Evolutionary conservation across 2,888 invertebrate genomes (phyloP), one percentile per base, ranked within the genome.

Genomic region (Halictus ligatus): DNA sequence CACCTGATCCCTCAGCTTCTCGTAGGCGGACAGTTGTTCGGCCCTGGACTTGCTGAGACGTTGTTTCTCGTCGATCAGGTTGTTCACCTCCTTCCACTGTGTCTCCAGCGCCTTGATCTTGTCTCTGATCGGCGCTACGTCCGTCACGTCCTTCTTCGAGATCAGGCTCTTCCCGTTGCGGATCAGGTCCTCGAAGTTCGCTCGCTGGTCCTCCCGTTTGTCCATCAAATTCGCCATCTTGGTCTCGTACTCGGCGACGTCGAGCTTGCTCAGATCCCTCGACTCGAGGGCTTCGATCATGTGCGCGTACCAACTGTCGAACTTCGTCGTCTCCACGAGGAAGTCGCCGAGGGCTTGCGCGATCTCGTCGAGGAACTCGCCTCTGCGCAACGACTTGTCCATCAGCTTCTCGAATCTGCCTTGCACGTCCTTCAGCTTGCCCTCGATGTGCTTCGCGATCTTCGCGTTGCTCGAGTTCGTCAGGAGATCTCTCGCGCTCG

Each of bases 371-470:
- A 99, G 95, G 95, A 98, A 98, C 90, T 98, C 97, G 8, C 97
- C 97, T 80, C 99, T 97, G 85, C 97, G 97, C 67, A 96, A 95
- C 0, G 97, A 97, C 89, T 98, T 97, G 89, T 98, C 98, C 75
- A 97, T 96, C 0, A 99, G 96, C 93, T 98, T 98, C 91, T 98
- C 98, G 95, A 98, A 99, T 94, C 98, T 97, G 13, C 95, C 95
- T 84, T 97, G 98, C 1, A 99, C 98, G 92, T 99, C 99, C 90
- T 97, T 97, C n/a, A 99, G 96, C 92, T 99, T 97, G 81, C 97
- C 97, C 94, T 99, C 98, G 82, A 99, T 97, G 92, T 98, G 98
- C 95, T 98, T 98, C 0, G 98, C 98, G 82, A 98, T 97, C 60
- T 98, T 96, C 0, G 98, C 97, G 95, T 99, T 99, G 90, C 97